phyloP scores from a whole-genome alignment of 2,888 invertebrate species.

The Galeopsomyia nigrocyanea region DNA sequence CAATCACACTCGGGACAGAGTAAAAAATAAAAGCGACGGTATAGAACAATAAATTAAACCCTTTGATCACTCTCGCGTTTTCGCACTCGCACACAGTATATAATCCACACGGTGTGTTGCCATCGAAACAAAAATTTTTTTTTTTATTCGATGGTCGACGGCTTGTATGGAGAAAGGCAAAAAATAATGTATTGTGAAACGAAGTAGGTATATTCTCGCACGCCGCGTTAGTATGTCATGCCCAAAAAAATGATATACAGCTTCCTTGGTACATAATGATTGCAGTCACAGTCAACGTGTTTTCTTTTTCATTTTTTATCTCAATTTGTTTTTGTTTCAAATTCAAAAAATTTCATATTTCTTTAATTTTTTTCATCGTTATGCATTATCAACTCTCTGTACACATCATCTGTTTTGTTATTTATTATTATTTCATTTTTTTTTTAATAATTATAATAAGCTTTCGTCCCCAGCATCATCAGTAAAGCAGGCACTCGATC shows the following conservation, averaged over 20 bases:
- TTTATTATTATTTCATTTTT: slow-evolving; percentile 13
- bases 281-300: slow-evolving; percentile 67
- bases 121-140: no score
- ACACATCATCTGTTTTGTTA: slow-evolving; percentile 21
- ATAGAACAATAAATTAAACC: not conserved
- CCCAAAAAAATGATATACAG: slow-evolving; percentile 41
- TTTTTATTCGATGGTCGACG: no score
- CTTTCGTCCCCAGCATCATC: no score
- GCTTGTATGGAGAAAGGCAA: no score
- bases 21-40: slow-evolving; percentile 21
- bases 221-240: slow-evolving; percentile 42
- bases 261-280: slow-evolving; percentile 58
- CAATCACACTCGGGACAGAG: slow-evolving; percentile 26
- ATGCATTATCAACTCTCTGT: slow-evolving; percentile 43
- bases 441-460: slow-evolving; percentile 12
- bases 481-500: no score
- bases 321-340: slow-evolving; percentile 47
- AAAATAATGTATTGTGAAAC: not conserved
- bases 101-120: not conserved
- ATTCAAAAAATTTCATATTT: slow-evolving; percentile 47
- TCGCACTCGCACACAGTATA: slow-evolving; percentile 5
- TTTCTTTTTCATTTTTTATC: slow-evolving; percentile 43
- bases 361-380: slow-evolving; percentile 36
- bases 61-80: not conserved
- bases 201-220: slow-evolving; percentile 37